Percentiles rank a stretch among this genome's conserved stretches.
These are phyloP conservation scores for Akabosia matsudoensis DNA, from an alignment of 1,140 invertebrate genomes.

Conservation along the genomic window DNA sequence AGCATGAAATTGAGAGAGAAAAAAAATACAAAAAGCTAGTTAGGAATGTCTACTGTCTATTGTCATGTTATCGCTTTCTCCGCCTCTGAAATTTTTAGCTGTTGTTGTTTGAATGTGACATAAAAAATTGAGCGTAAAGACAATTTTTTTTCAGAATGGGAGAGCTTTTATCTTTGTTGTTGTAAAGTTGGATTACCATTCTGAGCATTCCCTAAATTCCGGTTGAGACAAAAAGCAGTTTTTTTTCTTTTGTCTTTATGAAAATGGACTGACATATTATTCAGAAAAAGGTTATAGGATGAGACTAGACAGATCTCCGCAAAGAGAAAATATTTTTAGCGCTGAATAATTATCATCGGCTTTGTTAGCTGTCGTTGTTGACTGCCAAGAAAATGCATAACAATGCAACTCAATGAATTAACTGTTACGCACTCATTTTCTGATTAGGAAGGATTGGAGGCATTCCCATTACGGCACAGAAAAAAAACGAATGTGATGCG, in stretches of 20 bases:
- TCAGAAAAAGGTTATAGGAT: too few relatives aligned
- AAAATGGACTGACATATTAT: background rate
- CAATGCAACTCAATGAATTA: background rate
- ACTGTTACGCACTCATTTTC: background rate
- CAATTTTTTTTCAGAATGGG: too few relatives aligned
- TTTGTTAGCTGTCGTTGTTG: background rate
- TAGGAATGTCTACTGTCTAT: background rate
- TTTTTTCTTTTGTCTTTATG: background rate
- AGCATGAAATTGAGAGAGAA: constrained; percentile 8
- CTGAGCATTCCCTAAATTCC: background rate
- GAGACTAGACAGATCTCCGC: too few relatives aligned
- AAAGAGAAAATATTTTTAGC: too few relatives aligned
- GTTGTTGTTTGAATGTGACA: too few relatives aligned
- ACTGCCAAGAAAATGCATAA: background rate
- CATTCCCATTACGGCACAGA: too few relatives aligned
- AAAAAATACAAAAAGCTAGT: background rate
- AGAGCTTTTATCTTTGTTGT: too few relatives aligned
- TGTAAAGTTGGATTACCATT: background rate
- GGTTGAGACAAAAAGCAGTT: background rate
- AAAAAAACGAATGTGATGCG: too few relatives aligned
- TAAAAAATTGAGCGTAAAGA: too few relatives aligned
- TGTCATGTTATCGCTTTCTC: background rate
- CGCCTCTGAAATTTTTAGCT: too few relatives aligned
- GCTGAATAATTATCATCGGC: background rate
- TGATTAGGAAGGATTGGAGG: too few relatives aligned